phyloP scores from a whole-genome alignment of 2,113 vertebrate genomes.

The Octodon degus region DNA sequence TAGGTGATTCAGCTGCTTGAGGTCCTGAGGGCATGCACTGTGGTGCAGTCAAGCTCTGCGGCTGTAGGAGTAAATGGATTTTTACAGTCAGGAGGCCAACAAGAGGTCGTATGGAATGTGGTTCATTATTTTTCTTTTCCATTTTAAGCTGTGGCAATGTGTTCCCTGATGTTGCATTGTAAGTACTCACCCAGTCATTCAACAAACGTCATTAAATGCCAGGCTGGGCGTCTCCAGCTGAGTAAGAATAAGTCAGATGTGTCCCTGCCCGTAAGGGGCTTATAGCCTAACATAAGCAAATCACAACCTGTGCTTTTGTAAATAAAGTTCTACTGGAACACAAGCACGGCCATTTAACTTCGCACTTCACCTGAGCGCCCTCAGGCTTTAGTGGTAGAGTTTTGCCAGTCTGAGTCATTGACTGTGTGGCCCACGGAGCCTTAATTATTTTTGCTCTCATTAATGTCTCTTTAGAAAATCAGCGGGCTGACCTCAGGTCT shows the following conservation, averaged over 20 bases:
- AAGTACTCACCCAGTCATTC: neutral
- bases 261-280: neutral
- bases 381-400: neutral
- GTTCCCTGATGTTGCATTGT: neutral
- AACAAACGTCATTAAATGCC: neutral
- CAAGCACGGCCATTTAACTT: neutral
- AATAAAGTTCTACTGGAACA: slow-evolving; percentile 36
- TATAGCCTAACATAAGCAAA: neutral
- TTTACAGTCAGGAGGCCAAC: slow-evolving; percentile 14
- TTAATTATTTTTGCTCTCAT: neutral
- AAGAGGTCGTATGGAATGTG: neutral
- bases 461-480: neutral
- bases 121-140: neutral
- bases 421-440: neutral
- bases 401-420: neutral
- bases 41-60: neutral
- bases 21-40: neutral
- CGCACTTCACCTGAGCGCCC: neutral
- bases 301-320: neutral
- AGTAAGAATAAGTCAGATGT: neutral
- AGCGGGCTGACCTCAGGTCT: neutral
- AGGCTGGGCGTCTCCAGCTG: neutral
- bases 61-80: slow-evolving; percentile 11
- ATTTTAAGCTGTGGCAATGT: slow-evolving; percentile 12
- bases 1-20: neutral